Evolutionary conservation across 1,140 invertebrate genomes (phyloP), one percentile per base, ranked within the genome.

Genomic region (Drosophila kanapiae): DNA sequence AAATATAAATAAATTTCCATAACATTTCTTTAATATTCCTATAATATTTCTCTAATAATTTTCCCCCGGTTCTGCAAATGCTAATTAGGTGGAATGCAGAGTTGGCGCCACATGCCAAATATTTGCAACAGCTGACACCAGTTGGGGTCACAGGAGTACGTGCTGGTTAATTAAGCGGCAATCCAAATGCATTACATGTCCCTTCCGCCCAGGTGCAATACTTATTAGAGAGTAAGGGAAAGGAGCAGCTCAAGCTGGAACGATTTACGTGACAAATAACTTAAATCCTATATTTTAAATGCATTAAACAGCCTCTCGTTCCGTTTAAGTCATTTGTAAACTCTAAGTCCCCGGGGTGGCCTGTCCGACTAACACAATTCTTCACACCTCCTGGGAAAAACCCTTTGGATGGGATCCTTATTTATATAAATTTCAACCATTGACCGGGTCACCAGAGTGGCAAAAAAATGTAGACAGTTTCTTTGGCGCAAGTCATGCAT

Each of bases 401-500:
- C 6, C 31, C 53, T 16, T n/a, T n/a, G 49, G 7, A 7, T 5
- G 33, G 16, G 49, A 23, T 56, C 13, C 18, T 23, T 37, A 37
- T 23, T 54, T 54, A 37, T 54, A 6, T 35, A 16, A 0, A 8
- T 35, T 31, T 37, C 33, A 48, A 72, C 59, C 59, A 48, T 47
- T 77, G 75, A 77, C 61, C 61, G 70, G 56, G 38, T 60, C 38
- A 64, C 51, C 56, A 74, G 27, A 68, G 40, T 43, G 56, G 62
- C 71, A 83, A 60, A 80, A 23, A 78, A 74, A 78, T 78, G 49
- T 45, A 18, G 61, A 40, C 40, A 35, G 54, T 69, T 75, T 65
- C 77, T 81, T 86, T 82, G 53, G 45, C 23, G 54, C 71, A 67
- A 87, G 69, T 87, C 83, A 86, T 87, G 80, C 64, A 75, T 69